phyloP scores from a whole-genome alignment of 1,140 invertebrate genomes.

The Zaprionus ghesquierei region DNA sequence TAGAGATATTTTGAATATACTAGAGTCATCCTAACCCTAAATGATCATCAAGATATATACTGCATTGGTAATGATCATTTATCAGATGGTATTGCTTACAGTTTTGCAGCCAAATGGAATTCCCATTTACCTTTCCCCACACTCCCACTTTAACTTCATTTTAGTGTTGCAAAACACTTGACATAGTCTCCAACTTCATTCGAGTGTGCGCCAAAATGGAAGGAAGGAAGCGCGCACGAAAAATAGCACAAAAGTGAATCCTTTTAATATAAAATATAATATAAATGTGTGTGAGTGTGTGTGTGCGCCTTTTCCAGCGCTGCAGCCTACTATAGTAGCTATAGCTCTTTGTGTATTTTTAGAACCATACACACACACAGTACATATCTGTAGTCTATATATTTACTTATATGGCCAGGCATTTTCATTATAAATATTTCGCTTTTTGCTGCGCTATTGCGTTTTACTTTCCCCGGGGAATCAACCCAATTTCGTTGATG shows the following conservation, averaged over 20 bases:
- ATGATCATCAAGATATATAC: not conserved
- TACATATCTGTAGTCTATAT: not conserved
- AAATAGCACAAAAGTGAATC: slow-evolving; percentile 28
- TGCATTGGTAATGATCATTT: too few relatives aligned
- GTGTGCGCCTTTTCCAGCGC: slow-evolving; percentile 5
- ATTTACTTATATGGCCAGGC: slow-evolving; percentile 8
- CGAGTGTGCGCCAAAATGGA: not conserved
- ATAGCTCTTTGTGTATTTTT: slow-evolving; percentile 20
- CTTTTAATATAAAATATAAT: slow-evolving; percentile 21
- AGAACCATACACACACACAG: slow-evolving; percentile 5
- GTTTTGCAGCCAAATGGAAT: too few relatives aligned
- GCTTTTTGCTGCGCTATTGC: slow-evolving; percentile 18
- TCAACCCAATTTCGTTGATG: not conserved
- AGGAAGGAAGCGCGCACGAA: not conserved
- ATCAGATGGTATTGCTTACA: too few relatives aligned
- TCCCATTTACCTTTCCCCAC: too few relatives aligned
- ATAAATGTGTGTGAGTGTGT: not conserved
- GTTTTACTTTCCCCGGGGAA: slow-evolving; percentile 20
- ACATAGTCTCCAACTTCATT: not conserved
- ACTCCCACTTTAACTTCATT: too few relatives aligned
- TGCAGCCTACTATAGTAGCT: slow-evolving; percentile 9
- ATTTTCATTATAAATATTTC: slow-evolving; percentile 22
- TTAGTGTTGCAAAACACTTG: not conserved
- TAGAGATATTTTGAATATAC: too few relatives aligned
- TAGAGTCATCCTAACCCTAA: too few relatives aligned